phyloP scores from a whole-genome alignment of 2,888 invertebrate genomes.

The Cheiracanthium punctorium region DNA sequence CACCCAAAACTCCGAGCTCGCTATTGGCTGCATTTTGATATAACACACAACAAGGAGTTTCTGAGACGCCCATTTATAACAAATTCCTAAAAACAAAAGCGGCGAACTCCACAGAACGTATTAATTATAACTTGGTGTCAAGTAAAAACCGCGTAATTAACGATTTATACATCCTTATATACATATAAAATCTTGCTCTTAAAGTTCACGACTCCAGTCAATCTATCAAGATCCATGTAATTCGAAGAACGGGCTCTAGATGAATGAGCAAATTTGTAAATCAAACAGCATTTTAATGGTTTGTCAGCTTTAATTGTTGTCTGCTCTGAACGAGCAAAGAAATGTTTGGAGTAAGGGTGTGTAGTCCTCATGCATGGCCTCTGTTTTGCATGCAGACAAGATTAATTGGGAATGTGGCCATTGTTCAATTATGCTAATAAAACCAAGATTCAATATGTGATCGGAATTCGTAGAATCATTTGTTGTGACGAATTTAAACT shows the following conservation, averaged over 20 bases:
- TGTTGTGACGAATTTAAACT: neutral
- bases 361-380: neutral
- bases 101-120: neutral
- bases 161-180: slow-evolving; percentile 16
- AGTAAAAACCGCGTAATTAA: slow-evolving; percentile 54
- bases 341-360: neutral
- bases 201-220: slow-evolving; percentile 26
- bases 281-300: slow-evolving; percentile 17
- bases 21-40: slow-evolving; percentile 15
- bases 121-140: slow-evolving; percentile 53
- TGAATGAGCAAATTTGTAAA: slow-evolving; percentile 6
- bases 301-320: slow-evolving; percentile 1
- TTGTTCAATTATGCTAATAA: slow-evolving; percentile 12
- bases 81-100: slow-evolving; percentile 39
- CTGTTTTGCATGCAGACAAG: neutral
- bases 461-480: neutral
- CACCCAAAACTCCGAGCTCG: slow-evolving; percentile 20
- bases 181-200: slow-evolving; percentile 31
- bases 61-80: slow-evolving; percentile 37
- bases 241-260: neutral
- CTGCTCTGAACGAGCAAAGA: too few species aligned
- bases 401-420: neutral
- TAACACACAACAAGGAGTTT: slow-evolving; percentile 21
- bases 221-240: slow-evolving; percentile 31
- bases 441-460: neutral